Evolutionary conservation across 2,113 vertebrate species (phyloP).

Genomic region (Cololabis saira): DNA sequence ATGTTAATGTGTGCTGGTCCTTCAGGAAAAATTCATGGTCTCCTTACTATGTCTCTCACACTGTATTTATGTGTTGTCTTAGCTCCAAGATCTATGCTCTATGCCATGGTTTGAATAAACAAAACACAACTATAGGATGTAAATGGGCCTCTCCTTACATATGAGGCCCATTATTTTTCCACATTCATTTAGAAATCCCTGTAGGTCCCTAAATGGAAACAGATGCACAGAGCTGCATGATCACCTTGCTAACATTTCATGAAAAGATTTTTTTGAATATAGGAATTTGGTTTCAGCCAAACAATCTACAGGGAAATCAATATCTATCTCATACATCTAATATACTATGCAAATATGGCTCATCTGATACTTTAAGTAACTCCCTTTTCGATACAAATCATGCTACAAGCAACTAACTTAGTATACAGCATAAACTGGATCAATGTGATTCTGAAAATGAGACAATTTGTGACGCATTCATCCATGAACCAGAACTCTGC

Average conservation of each 20-base stretch:
- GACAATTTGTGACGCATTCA: too few relatives aligned
- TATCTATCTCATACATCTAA: too few relatives aligned
- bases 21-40: conserved; percentile 7
- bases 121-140: conserved; percentile 54
- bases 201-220: conserved; percentile 65
- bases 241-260: conserved; percentile 36
- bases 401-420: too few relatives aligned
- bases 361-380: too few relatives aligned
- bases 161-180: conserved; percentile 54
- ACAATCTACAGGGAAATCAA: too few relatives aligned
- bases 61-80: conserved; percentile 35
- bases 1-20: conserved; percentile 17
- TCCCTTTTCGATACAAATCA: too few relatives aligned
- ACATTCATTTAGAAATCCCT: conserved; percentile 58
- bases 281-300: too few relatives aligned
- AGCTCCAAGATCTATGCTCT: conserved; percentile 27
- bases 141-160: conserved; percentile 55
- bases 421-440: too few relatives aligned
- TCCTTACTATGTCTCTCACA: conserved; percentile 8
- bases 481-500: too few relatives aligned
- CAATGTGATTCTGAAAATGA: too few relatives aligned
- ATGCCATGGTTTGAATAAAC: conserved; percentile 58
- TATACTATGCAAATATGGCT: too few relatives aligned
- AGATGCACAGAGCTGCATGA: conserved; percentile 54
- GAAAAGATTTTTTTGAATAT: conserved; percentile 7